Conservation (phyloP, 2,113 vertebrate species). For the Alces alces region DNA sequence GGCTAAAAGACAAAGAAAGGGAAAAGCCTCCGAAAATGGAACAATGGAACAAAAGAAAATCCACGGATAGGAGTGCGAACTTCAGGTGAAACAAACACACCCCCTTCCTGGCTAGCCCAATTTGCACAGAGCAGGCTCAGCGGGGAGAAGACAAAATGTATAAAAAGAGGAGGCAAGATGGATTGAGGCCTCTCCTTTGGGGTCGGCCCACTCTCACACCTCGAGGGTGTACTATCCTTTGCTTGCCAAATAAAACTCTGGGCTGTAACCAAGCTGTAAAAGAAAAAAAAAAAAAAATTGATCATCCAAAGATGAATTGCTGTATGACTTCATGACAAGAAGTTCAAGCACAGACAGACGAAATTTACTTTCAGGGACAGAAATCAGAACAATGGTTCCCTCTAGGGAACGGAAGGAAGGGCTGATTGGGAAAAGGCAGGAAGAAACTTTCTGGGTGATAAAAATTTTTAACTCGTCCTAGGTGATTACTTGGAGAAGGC, state of each 20-base stretch:
- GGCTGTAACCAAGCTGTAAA: not conserved
- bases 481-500: not conserved
- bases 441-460: not conserved
- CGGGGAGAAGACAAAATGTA: not conserved
- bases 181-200: not conserved
- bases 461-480: not conserved
- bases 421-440: not conserved
- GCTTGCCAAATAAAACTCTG: not conserved
- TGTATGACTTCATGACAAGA: not conserved
- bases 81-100: not conserved
- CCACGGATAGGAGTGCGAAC: not conserved
- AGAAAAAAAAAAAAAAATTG: not conserved
- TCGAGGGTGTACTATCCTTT: not conserved
- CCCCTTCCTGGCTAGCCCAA: not conserved
- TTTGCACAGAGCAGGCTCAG: not conserved
- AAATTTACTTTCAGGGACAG: not conserved
- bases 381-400: not conserved
- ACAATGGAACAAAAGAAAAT: not conserved
- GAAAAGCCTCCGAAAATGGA: not conserved
- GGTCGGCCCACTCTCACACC: not conserved
- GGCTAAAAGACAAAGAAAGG: not conserved
- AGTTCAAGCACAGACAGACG: not conserved
- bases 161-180: not conserved
- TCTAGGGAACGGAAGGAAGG: not conserved
- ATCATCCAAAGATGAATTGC: not conserved